phyloP scores from a whole-genome alignment of 2,888 invertebrate genomes.

The Nephrotoma appendiculata region DNA sequence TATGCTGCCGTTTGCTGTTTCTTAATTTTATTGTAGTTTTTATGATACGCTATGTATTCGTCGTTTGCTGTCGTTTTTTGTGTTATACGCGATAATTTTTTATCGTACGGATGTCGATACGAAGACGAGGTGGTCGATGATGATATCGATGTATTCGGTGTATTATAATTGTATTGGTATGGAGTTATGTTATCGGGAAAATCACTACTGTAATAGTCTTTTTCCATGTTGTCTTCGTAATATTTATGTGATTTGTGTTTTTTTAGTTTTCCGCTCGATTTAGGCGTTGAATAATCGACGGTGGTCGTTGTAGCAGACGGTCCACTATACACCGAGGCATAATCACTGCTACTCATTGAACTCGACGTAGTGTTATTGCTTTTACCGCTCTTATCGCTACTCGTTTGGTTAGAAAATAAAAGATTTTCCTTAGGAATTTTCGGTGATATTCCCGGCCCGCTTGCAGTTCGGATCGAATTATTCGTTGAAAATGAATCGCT shows the following conservation, averaged over 20 bases:
- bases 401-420: neutral
- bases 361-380: conserved; percentile 21
- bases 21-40: neutral
- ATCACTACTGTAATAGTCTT: neutral
- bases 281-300: neutral
- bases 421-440: neutral
- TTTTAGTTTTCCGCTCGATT: neutral
- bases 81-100: neutral
- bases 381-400: conserved; percentile 17
- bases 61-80: neutral
- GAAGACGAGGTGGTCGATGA: neutral
- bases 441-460: neutral
- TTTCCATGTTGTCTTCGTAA: neutral
- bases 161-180: neutral
- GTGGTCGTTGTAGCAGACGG: conserved; percentile 13
- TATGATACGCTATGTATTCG: neutral
- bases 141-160: neutral
- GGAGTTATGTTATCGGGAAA: neutral
- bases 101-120: neutral
- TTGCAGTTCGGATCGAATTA: neutral
- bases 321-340: conserved; percentile 31
- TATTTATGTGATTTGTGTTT: neutral
- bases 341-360: conserved; percentile 31
- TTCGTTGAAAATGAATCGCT: conserved; percentile 7
- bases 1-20: neutral